Evolutionary conservation across 2,113 vertebrate genomes (phyloP).

Genomic region (Corythornis cristatus): DNA sequence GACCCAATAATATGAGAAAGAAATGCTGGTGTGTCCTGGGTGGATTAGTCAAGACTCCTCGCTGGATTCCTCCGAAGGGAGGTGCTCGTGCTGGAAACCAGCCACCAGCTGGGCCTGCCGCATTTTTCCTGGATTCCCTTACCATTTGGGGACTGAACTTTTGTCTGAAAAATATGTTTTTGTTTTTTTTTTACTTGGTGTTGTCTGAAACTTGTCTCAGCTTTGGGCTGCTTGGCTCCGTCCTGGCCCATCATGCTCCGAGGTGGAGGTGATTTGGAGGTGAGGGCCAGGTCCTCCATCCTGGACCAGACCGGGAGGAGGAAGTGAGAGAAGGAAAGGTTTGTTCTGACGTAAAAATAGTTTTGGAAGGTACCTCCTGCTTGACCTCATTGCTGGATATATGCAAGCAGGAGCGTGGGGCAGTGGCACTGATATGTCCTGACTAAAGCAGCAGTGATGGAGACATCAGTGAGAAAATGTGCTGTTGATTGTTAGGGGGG

Average conservation of each 20-base stretch:
- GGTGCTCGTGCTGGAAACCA: conserved; percentile 9
- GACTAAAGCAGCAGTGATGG: background rate
- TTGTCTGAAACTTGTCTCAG: background rate
- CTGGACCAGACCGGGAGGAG: fast-evolving
- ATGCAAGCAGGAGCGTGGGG: background rate
- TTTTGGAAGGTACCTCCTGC: background rate
- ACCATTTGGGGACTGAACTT: conserved; percentile 60
- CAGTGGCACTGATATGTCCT: background rate
- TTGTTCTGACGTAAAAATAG: background rate
- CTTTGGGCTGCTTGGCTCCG: background rate
- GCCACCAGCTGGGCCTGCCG: conserved; percentile 32
- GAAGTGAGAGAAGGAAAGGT: background rate
- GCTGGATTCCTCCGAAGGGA: conserved; percentile 63
- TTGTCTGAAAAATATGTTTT: conserved; percentile 30
- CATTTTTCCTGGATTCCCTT: conserved; percentile 63
- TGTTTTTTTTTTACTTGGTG: conserved; percentile 56
- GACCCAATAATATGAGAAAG: conserved; percentile 27
- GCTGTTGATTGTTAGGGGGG: background rate
- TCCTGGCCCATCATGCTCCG: fast-evolving
- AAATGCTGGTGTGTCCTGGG: conserved; percentile 61
- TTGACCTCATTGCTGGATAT: fast-evolving
- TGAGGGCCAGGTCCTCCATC: background rate
- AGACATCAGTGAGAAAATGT: background rate
- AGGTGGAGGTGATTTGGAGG: background rate
- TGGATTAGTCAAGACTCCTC: conserved; percentile 61